Evolutionary conservation across 2,888 invertebrate genomes (phyloP).

Genomic region (Rotaria macrura): DNA sequence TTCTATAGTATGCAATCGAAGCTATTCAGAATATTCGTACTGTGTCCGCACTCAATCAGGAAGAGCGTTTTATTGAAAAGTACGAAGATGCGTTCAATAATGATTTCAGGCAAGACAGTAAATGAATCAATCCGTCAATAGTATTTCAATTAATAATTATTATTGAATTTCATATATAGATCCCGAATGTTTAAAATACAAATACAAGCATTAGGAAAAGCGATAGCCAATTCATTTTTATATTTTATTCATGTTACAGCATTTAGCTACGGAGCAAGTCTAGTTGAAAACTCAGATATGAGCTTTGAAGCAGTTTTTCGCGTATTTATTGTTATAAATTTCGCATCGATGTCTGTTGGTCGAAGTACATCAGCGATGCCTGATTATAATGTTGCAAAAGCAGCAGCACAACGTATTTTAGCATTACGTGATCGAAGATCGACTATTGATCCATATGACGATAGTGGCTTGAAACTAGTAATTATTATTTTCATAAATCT

Average conservation of each 20-base stretch:
- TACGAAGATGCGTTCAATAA: neutral
- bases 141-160: neutral
- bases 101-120: neutral
- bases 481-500: neutral
- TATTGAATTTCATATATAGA: neutral
- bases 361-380: conserved; percentile 49
- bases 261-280: conserved; percentile 51
- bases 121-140: neutral
- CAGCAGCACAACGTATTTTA: conserved; percentile 42
- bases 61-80: conserved; percentile 38
- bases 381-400: conserved; percentile 43
- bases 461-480: neutral
- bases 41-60: conserved; percentile 46
- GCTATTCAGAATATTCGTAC: conserved; percentile 51
- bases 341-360: conserved; percentile 52
- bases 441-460: conserved; percentile 38
- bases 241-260: conserved; percentile 50
- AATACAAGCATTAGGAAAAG: conserved; percentile 49
- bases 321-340: conserved; percentile 43
- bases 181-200: neutral
- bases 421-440: conserved; percentile 41
- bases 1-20: neutral
- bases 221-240: neutral
- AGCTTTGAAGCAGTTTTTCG: neutral
- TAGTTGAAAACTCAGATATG: conserved; percentile 48